Conservation (phyloP, 2,888 invertebrate genomes). For the Stenichneumon culpator region DNA sequence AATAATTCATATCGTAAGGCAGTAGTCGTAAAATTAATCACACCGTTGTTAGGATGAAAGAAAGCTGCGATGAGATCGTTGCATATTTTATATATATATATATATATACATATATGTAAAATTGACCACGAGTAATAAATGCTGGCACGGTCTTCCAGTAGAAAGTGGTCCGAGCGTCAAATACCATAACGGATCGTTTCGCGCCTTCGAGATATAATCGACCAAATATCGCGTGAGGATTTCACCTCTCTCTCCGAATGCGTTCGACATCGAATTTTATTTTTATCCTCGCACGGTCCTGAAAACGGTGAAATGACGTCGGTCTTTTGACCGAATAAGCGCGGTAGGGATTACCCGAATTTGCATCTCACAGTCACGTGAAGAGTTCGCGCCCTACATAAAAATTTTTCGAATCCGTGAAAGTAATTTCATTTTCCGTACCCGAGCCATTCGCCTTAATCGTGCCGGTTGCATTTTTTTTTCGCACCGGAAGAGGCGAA, state of each 20-base stretch:
- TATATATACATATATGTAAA: not conserved
- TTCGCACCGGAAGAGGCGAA: constrained; percentile 14
- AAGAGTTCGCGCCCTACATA: not conserved
- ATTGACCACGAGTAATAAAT: not conserved
- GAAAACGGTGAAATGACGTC: not conserved
- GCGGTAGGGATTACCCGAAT: not conserved
- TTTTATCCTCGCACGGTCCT: not conserved
- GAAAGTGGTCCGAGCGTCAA: constrained; percentile 51
- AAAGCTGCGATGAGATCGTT: constrained; percentile 6
- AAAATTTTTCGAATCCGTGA: not conserved
- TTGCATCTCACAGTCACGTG: not conserved
- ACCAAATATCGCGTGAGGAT: constrained; percentile 35
- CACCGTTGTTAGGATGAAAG: constrained; percentile 4
- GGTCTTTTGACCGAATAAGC: not conserved
- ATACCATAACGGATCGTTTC: constrained; percentile 35
- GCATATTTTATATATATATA: constrained; percentile 16
- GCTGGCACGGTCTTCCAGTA: constrained; percentile 11
- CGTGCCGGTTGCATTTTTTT: not conserved
- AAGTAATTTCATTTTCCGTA: constrained; percentile 1
- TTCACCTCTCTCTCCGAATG: constrained; percentile 32
- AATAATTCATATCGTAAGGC: not conserved
- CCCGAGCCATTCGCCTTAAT: not conserved
- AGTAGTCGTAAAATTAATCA: constrained; percentile 12
- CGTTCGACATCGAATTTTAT: constrained; percentile 5
- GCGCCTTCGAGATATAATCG: constrained; percentile 38